Conservation (phyloP, 2,113 vertebrate species). For the Bucco capensis region DNA sequence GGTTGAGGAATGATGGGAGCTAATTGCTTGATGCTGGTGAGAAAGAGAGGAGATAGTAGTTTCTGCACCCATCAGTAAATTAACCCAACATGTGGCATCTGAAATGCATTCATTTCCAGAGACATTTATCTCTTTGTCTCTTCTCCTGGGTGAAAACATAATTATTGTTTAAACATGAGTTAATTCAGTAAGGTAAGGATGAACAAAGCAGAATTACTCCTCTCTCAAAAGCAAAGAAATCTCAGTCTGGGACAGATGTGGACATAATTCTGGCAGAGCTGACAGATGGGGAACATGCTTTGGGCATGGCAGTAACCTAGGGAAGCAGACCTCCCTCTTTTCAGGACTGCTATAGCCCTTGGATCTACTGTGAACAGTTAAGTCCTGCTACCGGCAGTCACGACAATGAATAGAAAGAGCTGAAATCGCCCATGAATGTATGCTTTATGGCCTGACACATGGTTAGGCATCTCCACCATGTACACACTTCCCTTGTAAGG, state of each 20-base stretch:
- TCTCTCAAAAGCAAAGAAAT: slow-evolving; percentile 50
- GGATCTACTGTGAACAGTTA: background rate
- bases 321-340: background rate
- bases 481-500: background rate
- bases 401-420: background rate
- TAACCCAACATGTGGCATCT: slow-evolving; percentile 17
- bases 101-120: slow-evolving; percentile 53
- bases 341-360: background rate
- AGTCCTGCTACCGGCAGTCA: background rate
- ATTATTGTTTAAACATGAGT: slow-evolving; percentile 69
- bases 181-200: slow-evolving; percentile 66
- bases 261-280: background rate
- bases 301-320: background rate
- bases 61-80: slow-evolving; percentile 42
- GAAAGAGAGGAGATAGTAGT: slow-evolving; percentile 2
- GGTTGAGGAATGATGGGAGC: slow-evolving; percentile 25
- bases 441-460: fast-evolving
- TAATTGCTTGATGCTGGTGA: slow-evolving; percentile 56
- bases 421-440: background rate
- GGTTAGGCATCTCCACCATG: background rate
- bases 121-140: slow-evolving; percentile 52
- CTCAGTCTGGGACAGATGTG: background rate
- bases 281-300: background rate
- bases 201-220: slow-evolving; percentile 55
- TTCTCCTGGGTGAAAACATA: slow-evolving; percentile 59